Base-by-base conservation (phyloP, 2,113 vertebrate species). In the Colaptes auratus region DNA sequence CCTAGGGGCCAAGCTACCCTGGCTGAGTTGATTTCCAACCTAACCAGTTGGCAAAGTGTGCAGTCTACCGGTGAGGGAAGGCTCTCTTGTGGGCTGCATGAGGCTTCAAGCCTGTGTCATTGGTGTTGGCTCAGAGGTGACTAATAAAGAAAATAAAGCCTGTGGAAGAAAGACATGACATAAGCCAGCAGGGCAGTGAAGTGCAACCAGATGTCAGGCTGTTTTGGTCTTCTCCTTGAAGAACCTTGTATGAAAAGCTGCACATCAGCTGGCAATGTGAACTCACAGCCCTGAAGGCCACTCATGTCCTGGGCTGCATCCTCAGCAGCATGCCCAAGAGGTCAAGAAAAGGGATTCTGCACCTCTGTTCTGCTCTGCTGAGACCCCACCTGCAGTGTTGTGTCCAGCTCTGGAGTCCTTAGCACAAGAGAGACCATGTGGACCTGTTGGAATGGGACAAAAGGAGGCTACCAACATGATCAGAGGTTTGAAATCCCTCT, bases 131-230 rank as follows among this genome's bases (percentile, higher is more conserved):
- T 92, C 85, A 39, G 85, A 70, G 75, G 25, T 72, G 89, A 83
- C 88, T 94, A 87, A 89, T 31, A 91, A 88, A 60, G 82, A 77
- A 95, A 96, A 88, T 46, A 93, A 82, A 88, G 75, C 6, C 44
- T 28, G 27, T 31, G 61, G 61, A 86, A 66, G 60, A 58, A 89
- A 71, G 48, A 58, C 33, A 33, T 71, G 75, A 90, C 75, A 82
- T 55, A 89, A 96, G 58, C 60, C 33, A 12, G 60, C 33, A 16
- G 2, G 1, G 75, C 72, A 88, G 56, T 44, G 58, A 93, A 93
- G 60, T 33, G 44, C 52, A 88, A 88, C 64, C 93, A 94, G 91
- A 89, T 93, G 89, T 89, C 39, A 28, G 44, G 20, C 50, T 77
- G 75, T 86, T 93, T 93, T 90, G 65, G 93, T 90, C 58, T 83